Percentiles rank a stretch among this genome's conserved stretches.
Evolutionary conservation across 2,888 invertebrate genomes (phyloP).

Genomic region (Melieria picta): DNA sequence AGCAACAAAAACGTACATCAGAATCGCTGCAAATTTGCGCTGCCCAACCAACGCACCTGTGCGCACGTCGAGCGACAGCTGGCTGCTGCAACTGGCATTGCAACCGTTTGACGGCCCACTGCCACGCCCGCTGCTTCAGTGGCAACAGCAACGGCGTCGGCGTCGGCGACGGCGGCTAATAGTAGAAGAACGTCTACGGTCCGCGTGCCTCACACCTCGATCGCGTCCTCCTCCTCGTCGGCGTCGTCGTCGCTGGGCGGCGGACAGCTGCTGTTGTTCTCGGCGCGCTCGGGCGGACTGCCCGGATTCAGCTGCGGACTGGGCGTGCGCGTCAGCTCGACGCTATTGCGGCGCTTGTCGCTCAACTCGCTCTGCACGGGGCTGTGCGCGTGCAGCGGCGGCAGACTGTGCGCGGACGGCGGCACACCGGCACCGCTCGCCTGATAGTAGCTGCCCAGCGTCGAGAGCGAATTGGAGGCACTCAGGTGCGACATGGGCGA

Average conservation of each 20-base stretch:
- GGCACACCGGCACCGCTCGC: slow-evolving; percentile 37
- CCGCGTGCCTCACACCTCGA: slow-evolving; percentile 46
- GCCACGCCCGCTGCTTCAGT: not conserved
- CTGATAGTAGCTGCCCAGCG: slow-evolving; percentile 70
- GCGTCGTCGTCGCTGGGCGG: slow-evolving; percentile 51
- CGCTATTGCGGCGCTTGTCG: slow-evolving; percentile 41
- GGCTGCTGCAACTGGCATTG: not conserved
- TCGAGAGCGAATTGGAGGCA: slow-evolving; percentile 72
- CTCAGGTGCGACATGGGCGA: slow-evolving; percentile 63
- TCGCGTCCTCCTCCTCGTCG: slow-evolving; percentile 46
- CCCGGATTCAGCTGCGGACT: slow-evolving; percentile 66
- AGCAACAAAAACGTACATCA: not conserved
- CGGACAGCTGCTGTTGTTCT: slow-evolving; percentile 49
- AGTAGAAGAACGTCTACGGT: slow-evolving; percentile 44
- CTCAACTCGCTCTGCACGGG: slow-evolving; percentile 44
- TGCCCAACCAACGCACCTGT: too few relatives aligned
- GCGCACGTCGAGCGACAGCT: too few relatives aligned
- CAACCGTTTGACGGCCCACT: slow-evolving; percentile 29
- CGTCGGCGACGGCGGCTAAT: slow-evolving; percentile 25
- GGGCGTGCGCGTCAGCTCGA: slow-evolving; percentile 49
- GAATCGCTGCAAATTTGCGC: too few relatives aligned
- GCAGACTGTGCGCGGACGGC: slow-evolving; percentile 1
- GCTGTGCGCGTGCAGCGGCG: slow-evolving; percentile 17
- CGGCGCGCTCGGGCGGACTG: slow-evolving; percentile 59
- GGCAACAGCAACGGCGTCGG: slow-evolving; percentile 36